Evolutionary conservation across 2,888 invertebrate genomes (phyloP), one percentile per base, ranked within the genome.

Genomic region (Altica lythri): DNA sequence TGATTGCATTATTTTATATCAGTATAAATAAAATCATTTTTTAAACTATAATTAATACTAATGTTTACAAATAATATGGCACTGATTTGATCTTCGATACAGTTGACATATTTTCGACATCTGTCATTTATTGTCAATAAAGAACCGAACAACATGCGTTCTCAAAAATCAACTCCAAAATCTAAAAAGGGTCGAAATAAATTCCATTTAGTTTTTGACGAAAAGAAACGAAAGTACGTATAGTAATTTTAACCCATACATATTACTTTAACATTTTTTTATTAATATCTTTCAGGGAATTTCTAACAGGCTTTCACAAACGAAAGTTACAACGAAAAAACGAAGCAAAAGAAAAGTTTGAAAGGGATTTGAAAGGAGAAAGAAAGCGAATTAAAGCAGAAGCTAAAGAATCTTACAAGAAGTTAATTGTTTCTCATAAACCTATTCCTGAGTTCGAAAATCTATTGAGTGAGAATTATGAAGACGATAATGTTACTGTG

Each of bases 221-320:
- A 81, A 62, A 75, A 78, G 6, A 83, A 83, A 63, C 75, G 86
- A 72, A 80, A 77, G 85, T 85, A 76, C 74, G 69, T 70, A 35
- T 19, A n/a, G n/a, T 25, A 16, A 50, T 10, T 53, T 53, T 59
- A 32, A 16, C 50, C 30, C 40, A 42, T 35, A 44, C 10, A 40
- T 14, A n/a, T 37, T 18, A 6, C 25, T 44, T 9, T 5, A 8
- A 27, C 9, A n/a, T 27, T 8, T 27, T 27, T 27, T 27, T 27
- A 9, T n/a, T 30, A 17, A 16, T 53, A 53, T 57, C 57, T 75
- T 81, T 48, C 70, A 91, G 91, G 69, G 89, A 91, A 37, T 92
- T 88, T 71, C 75, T 92, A 18, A 86, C 86, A 60, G 91, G 92
- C 1, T 92, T 92, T 72, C 88, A 83, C 37, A 91, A 90, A 77